Base-by-base conservation (phyloP, 1,140 invertebrate genomes). In the Hylaeus volcanicus region DNA sequence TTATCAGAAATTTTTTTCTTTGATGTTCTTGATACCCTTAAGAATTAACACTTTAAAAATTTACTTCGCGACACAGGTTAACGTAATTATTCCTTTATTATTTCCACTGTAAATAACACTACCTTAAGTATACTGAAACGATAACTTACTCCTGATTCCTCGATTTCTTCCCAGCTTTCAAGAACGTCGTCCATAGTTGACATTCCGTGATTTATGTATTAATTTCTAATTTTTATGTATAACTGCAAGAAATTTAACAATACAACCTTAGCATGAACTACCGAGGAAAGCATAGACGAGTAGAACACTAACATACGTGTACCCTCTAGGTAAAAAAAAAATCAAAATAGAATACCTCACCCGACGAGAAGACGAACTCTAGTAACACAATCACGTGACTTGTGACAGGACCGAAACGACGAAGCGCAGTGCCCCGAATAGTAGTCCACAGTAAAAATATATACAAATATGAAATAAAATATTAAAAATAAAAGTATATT, bases 131-230 rank as follows among this genome's bases (percentile, higher is more conserved):
- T 51, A 69, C 43, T 14, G 51, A 53, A 61, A 51, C 65, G 15
- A 58, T 45, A 48, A 88, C 92, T 94, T 91, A 96, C 95, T 91
- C 94, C 94, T 69, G 94, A 95, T 92, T 96, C 96, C 89, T 96
- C 96, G 93, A 97, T 96, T 93, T 97, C 96, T 94, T 97, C 96
- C 96, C 96, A 97, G 94, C 95, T 96, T 92, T 97, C 96, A 88
- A 95, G 94, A 89, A 96, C 94, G 88, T 95, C 95, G 85, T 95
- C 94, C 86, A 94, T 93, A 80, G 93, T 89, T 82, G 94, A 94
- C 93, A 94, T 94, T 71, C 74, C 78, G 48, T 43, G 39, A 79
- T 65, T 83, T 80, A 37, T 66, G 3, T 48, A 41, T 26, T 72
- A 81, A 78, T 68, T 55, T 41, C 72, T 63, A 39, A 66, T 48